These are phyloP conservation scores for Aurelia aurita complex sp. Pacific DNA, from an alignment of 30 jellyfish, hydroid and myxozoan genomes.

Conservation along the genomic window DNA sequence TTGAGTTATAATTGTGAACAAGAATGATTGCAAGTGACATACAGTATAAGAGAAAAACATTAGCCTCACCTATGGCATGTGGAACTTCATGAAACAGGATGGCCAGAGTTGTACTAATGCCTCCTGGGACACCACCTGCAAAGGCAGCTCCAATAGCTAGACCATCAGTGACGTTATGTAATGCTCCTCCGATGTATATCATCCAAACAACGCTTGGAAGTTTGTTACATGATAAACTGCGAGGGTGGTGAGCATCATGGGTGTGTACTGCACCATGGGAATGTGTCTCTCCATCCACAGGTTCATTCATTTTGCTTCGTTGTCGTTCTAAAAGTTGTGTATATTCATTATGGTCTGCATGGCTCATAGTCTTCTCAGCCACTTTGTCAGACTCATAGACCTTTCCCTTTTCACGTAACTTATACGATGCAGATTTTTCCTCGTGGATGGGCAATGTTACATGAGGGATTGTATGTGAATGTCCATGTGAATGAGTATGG, in stretches of 20 bases:
- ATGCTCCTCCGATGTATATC: conserved; percentile 66
- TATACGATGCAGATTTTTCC: conserved; percentile 12
- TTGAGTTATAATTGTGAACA: too few relatives aligned
- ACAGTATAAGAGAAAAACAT: too few relatives aligned
- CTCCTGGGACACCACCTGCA: conserved; percentile 89
- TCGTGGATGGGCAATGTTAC: conserved; percentile 23
- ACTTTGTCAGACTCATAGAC: background rate
- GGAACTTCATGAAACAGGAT: conserved; percentile 89
- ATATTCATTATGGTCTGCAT: conserved; percentile 1
- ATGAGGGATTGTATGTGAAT: conserved; percentile 68
- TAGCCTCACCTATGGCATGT: conserved; percentile 84
- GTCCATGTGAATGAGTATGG: conserved; percentile 89
- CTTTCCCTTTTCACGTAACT: conserved; percentile 1
- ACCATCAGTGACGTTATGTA: conserved; percentile 90
- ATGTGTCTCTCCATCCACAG: background rate
- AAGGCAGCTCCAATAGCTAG: conserved; percentile 92
- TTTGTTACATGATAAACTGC: conserved; percentile 11
- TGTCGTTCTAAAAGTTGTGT: conserved; percentile 6
- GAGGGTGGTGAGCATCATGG: background rate
- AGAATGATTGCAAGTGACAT: too few relatives aligned
- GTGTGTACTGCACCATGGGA: background rate
- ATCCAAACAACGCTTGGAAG: conserved; percentile 82
- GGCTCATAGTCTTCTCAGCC: background rate
- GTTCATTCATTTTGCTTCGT: background rate
- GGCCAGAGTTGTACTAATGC: conserved; percentile 88